Percentiles rank a stretch among this genome's conserved stretches.
phyloP scores from a whole-genome alignment of 2,888 invertebrate genomes.

The Dermolepida albohirtum region DNA sequence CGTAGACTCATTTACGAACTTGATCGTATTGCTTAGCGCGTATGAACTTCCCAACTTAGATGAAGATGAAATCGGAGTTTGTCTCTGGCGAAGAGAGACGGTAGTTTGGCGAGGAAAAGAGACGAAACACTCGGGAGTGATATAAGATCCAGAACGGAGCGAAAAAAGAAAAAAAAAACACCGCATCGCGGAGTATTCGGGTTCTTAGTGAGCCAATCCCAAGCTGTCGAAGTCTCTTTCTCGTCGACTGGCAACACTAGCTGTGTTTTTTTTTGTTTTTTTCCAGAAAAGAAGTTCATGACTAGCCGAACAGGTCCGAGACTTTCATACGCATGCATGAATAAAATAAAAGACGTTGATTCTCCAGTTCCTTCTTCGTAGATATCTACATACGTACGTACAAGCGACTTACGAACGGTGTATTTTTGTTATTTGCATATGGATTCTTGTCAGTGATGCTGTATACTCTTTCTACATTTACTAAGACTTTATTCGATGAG shows the following conservation, averaged over 20 bases:
- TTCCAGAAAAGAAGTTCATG: slow-evolving; percentile 35
- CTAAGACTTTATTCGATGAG: too few species aligned
- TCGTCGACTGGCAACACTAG: slow-evolving; percentile 21
- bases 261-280: slow-evolving; percentile 30
- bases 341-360: too few species aligned
- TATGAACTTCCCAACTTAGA: too few species aligned
- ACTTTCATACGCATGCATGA: slow-evolving; percentile 11
- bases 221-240: slow-evolving; percentile 31
- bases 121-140: slow-evolving; percentile 23
- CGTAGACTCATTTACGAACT: too few species aligned
- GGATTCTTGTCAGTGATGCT: too few species aligned
- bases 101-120: background rate
- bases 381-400: too few species aligned
- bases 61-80: background rate
- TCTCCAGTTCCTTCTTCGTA: too few species aligned
- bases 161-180: slow-evolving; percentile 17
- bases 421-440: too few species aligned
- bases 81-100: slow-evolving; percentile 16
- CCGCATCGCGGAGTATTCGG: slow-evolving; percentile 30
- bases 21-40: too few species aligned
- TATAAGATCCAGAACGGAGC: slow-evolving; percentile 25
- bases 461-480: too few species aligned
- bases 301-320: slow-evolving; percentile 40
- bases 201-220: slow-evolving; percentile 29
- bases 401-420: too few species aligned